These are phyloP conservation scores for Chiridota heheva DNA, from an alignment of 35 echinoderm and acorn worm genomes.

Conservation along the genomic window DNA sequence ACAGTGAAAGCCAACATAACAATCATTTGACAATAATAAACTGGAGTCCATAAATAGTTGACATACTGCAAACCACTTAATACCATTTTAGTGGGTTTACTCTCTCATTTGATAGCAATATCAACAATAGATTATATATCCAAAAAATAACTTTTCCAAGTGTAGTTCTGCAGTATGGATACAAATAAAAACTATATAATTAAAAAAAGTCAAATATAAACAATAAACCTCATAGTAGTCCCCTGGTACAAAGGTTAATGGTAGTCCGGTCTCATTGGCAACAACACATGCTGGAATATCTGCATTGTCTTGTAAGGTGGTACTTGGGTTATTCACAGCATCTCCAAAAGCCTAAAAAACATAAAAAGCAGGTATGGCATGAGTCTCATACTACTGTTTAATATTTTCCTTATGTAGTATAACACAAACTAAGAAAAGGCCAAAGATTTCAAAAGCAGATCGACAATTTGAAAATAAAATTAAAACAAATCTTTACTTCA, in stretches of 20 bases:
- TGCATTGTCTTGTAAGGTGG: constrained; percentile 54
- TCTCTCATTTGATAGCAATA: no score
- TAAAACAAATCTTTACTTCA: no score
- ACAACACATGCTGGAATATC: constrained; percentile 73
- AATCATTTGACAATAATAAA: no score
- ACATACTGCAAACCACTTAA: no score
- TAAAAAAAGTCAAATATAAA: background rate
- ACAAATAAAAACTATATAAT: background rate
- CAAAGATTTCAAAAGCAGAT: no score
- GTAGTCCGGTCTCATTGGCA: constrained; percentile 64
- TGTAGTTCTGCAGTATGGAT: no score
- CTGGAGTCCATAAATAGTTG: no score
- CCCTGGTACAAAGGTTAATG: constrained; percentile 67
- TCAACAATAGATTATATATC: no score
- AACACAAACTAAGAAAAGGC: background rate
- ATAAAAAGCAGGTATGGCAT: background rate
- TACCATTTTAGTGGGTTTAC: no score
- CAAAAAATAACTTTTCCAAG: no score
- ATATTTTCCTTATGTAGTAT: background rate
- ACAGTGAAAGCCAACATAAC: no score
- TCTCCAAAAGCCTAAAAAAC: constrained; percentile 79
- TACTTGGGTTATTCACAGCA: constrained; percentile 60
- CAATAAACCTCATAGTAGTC: constrained; percentile 80
- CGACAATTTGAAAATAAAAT: no score
- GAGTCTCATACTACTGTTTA: background rate